Percentiles rank a stretch among this genome's conserved stretches.
phyloP scores from a whole-genome alignment of 2,113 vertebrate genomes.

The Archilochus colubris region DNA sequence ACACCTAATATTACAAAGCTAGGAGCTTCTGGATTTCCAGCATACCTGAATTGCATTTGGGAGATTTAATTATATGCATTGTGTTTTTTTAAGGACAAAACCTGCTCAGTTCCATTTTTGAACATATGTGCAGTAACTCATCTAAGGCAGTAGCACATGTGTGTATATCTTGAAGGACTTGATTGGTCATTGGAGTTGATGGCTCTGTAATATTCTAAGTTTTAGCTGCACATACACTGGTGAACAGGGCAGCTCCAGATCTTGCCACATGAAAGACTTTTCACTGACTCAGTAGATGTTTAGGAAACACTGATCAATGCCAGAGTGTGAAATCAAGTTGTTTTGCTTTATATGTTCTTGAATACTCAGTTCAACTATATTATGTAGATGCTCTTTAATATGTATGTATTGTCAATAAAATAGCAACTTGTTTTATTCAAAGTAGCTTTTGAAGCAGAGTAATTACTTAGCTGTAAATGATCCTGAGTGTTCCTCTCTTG shows the following conservation, averaged over 20 bases:
- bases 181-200: neutral
- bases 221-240: neutral
- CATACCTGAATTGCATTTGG: neutral
- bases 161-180: neutral
- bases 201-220: neutral
- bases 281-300: neutral
- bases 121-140: neutral
- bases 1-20: neutral
- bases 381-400: neutral
- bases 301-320: neutral
- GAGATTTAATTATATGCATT: neutral
- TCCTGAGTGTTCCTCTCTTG: neutral
- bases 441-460: conserved; percentile 22
- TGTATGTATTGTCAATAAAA: conserved; percentile 42
- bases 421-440: conserved; percentile 16
- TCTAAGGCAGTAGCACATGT: neutral
- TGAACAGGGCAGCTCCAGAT: neutral
- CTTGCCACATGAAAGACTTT: neutral
- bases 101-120: neutral
- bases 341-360: neutral
- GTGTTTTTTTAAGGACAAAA: neutral
- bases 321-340: neutral
- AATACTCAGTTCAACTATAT: neutral
- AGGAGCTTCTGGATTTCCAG: neutral
- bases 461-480: conserved; percentile 1